Evolutionary conservation across 2,797 vertebrate species (phyloP).

Genomic region (Caiman crocodilus): DNA sequence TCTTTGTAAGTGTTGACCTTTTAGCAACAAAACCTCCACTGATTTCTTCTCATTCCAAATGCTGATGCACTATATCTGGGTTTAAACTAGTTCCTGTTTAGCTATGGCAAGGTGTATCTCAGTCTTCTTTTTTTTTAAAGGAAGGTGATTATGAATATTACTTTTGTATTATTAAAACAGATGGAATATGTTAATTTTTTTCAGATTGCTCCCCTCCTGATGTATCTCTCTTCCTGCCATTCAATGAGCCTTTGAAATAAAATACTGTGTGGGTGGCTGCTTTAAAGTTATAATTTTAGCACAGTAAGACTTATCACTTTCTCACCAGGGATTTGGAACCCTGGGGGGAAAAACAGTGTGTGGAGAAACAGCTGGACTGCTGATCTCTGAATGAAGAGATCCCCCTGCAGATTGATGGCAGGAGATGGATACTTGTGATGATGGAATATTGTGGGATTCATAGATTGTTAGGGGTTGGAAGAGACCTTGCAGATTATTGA

Average conservation of each 20-base stretch:
- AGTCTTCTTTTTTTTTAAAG: background rate
- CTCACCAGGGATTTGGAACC: background rate
- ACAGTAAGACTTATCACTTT: background rate
- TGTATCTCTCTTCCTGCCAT: background rate
- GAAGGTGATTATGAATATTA: background rate
- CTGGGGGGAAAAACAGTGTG: background rate
- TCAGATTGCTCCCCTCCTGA: background rate
- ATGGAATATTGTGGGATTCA: background rate
- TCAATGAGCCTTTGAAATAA: conserved; percentile 5
- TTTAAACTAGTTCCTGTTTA: background rate
- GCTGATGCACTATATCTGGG: background rate
- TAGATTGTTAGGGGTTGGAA: background rate
- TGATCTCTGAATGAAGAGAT: background rate
- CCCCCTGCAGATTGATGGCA: fast-evolving
- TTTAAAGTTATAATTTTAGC: conserved; percentile 34
- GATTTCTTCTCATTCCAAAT: conserved; percentile 25
- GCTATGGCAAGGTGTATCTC: background rate
- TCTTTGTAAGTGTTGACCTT: conserved; percentile 43
- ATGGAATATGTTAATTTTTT: conserved; percentile 22
- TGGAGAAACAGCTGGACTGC: background rate
- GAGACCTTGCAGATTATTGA: background rate
- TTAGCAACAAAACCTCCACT: conserved; percentile 26
- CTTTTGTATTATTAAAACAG: background rate
- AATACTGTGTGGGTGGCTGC: background rate
- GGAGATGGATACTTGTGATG: background rate